These are phyloP conservation scores for Syngnathus scovelli DNA, from an alignment of 2,113 vertebrate species.

Conservation along the genomic window DNA sequence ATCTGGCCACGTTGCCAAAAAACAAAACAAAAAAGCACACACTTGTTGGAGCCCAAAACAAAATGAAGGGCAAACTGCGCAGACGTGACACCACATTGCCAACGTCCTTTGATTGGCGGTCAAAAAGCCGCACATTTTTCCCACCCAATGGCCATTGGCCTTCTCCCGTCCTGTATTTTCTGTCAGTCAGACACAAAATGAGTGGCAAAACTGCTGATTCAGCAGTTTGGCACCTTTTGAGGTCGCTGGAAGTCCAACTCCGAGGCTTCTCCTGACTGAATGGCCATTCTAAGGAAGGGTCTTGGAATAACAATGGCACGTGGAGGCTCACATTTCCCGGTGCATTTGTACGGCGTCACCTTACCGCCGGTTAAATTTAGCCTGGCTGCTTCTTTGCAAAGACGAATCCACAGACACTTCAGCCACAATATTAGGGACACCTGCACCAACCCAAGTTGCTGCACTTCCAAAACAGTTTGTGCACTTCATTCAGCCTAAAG, in stretches of 20 bases:
- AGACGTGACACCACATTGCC: background rate
- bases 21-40: constrained; percentile 12
- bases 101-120: background rate
- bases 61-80: background rate
- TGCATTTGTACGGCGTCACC: background rate
- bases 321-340: background rate
- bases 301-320: background rate
- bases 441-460: background rate
- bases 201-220: too few species aligned
- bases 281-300: background rate
- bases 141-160: too few species aligned
- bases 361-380: background rate
- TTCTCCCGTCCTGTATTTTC: too few species aligned
- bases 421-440: background rate
- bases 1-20: constrained; percentile 52
- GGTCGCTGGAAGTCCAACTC: background rate
- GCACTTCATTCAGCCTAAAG: too few species aligned
- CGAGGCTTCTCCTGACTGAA: too few species aligned
- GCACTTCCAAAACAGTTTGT: too few species aligned
- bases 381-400: background rate
- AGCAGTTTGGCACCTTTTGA: too few species aligned
- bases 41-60: background rate
- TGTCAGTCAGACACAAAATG: too few species aligned
- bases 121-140: background rate
- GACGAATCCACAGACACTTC: background rate